These are phyloP conservation scores for Odontomyia ornata DNA, from an alignment of 2,888 invertebrate genomes.

Conservation along the genomic window DNA sequence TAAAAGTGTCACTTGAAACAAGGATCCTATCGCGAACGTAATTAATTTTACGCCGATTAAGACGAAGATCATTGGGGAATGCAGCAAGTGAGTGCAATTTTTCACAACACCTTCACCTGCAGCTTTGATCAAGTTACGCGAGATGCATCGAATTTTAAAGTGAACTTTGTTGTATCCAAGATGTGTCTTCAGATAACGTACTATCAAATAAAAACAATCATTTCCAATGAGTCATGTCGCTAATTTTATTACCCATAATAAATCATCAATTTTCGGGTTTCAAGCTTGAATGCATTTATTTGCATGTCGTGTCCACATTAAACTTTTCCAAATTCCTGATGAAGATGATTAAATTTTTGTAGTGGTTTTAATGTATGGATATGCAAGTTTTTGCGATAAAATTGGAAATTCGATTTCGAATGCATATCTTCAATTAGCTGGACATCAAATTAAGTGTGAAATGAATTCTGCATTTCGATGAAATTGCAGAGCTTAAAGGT, in stretches of 20 bases:
- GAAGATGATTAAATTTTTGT: no score
- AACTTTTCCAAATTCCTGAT: background rate
- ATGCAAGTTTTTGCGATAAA: no score
- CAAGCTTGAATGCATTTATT: background rate
- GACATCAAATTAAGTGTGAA: no score
- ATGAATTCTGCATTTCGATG: no score
- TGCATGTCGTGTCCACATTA: background rate
- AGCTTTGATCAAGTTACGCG: background rate
- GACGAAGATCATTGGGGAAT: conserved; percentile 45
- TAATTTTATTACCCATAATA: background rate
- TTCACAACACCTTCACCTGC: conserved; percentile 27
- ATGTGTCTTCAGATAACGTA: background rate
- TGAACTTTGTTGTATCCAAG: conserved; percentile 4
- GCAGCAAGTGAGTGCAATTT: conserved; percentile 45
- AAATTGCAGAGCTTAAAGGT: no score
- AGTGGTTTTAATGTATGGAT: no score
- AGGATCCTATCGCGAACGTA: conserved; percentile 46
- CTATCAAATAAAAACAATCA: background rate
- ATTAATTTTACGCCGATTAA: conserved; percentile 49
- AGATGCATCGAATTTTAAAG: background rate
- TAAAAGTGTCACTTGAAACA: conserved; percentile 8
- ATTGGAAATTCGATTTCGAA: no score
- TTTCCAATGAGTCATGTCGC: background rate
- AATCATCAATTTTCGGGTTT: background rate
- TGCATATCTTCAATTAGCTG: no score